A percentile compares a stretch with the other conserved stretches of the same genome.
Evolutionary conservation across 2,888 invertebrate species (phyloP).

Genomic region (Luperina testacea): DNA sequence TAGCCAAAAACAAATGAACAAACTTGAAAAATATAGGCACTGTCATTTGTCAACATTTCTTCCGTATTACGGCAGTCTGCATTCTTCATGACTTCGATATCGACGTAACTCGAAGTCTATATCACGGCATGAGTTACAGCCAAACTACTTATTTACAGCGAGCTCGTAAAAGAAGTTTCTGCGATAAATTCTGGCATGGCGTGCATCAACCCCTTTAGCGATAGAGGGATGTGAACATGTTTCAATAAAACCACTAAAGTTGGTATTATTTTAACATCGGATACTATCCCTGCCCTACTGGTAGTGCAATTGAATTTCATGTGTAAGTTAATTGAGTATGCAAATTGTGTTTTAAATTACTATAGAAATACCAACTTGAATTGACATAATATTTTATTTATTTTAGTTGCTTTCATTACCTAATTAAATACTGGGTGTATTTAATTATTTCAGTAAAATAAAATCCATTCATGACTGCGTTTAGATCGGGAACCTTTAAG

Average conservation of each 20-base stretch:
- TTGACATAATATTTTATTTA: neutral
- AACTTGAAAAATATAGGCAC: neutral
- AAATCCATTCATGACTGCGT: neutral
- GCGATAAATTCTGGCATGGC: constrained; percentile 48
- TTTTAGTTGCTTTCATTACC: neutral
- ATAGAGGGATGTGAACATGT: constrained; percentile 9
- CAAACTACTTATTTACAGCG: constrained; percentile 58
- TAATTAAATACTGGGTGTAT: neutral
- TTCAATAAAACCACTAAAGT: constrained; percentile 28
- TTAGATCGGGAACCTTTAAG: neutral
- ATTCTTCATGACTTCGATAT: constrained; percentile 25
- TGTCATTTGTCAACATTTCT: constrained; percentile 42
- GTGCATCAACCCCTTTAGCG: constrained; percentile 38
- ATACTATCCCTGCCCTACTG: constrained; percentile 9
- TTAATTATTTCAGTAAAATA: neutral
- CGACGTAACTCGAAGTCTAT: constrained; percentile 30
- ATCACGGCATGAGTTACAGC: constrained; percentile 36
- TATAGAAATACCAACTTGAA: constrained; percentile 1
- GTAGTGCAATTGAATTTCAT: constrained; percentile 27
- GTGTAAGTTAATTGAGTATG: constrained; percentile 37
- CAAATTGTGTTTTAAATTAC: constrained; percentile 26
- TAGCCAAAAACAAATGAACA: constrained; percentile 7
- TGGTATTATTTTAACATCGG: constrained; percentile 21
- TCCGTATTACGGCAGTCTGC: constrained; percentile 32
- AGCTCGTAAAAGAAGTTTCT: constrained; percentile 59